Percentiles rank a stretch among this genome's conserved stretches.
These are phyloP conservation scores for Tetragonisca angustula DNA, from an alignment of 2,888 invertebrate species.

Conservation along the genomic window DNA sequence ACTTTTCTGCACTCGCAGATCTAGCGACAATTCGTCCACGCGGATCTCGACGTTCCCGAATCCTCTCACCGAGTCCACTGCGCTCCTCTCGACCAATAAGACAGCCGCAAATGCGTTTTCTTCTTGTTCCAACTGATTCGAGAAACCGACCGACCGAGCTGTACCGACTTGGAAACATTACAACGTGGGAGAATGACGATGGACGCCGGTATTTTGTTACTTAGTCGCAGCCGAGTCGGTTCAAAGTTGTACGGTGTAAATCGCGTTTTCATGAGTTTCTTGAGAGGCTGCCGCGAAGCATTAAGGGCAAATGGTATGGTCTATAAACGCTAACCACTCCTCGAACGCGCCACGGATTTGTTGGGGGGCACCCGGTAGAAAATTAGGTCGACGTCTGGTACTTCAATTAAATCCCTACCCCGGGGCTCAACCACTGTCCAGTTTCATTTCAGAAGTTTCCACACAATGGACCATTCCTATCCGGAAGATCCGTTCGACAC, in stretches of 20 bases:
- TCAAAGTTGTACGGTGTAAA: conserved; percentile 51
- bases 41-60: not conserved
- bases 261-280: conserved; percentile 61
- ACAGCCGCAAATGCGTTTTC: not conserved
- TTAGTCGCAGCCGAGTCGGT: conserved; percentile 16
- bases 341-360: conserved; percentile 61
- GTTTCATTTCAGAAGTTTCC: conserved; percentile 71
- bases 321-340: conserved; percentile 63
- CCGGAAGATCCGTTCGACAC: conserved; percentile 67
- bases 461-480: conserved; percentile 69
- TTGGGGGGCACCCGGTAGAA: conserved; percentile 57
- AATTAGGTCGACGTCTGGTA: conserved; percentile 72
- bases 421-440: conserved; percentile 68
- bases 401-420: conserved; percentile 71
- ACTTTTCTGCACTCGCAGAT: not conserved
- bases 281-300: conserved; percentile 48
- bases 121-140: not conserved
- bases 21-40: not conserved
- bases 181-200: not conserved
- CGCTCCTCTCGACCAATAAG: too few species aligned
- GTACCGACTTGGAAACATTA: not conserved
- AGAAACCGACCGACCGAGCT: not conserved
- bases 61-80: not conserved
- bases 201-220: conserved; percentile 12
- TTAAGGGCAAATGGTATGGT: conserved; percentile 59